Base-by-base conservation (phyloP, 2,888 invertebrate species). In the Trissoscelio sp. region DNA sequence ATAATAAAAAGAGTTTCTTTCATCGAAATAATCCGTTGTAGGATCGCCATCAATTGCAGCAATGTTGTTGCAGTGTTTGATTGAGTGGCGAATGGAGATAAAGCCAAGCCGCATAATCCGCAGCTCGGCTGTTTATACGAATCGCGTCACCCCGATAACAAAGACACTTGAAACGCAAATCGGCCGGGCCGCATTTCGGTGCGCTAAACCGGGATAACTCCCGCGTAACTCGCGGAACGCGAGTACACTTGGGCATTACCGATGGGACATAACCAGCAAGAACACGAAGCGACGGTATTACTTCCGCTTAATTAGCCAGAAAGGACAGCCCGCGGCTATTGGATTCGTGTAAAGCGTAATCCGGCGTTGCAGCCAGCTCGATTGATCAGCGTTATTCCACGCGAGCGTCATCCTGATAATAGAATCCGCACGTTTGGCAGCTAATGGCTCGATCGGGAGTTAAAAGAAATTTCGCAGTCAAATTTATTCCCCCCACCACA, bases 281-380 rank as follows among this genome's bases (percentile, higher is more conserved):
- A 84, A 83, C 75, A 79, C 66, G 83, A 77, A 73, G 57, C 48
- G 83, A 79, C 77, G 39, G 84, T 85, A 87, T 87, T 87, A 87
- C 83, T 86, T 87, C 85, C 86, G 84, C 84, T 88, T 88, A 88
- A 88, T 88, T 88, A 88, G 87, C 83, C 83, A 85, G 86, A 81
- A 83, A 83, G 83, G 78, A 72, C 69, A 81, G 67, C 14, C 69
- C 28, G 77, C 22, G 67, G 80, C 82, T 51, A 84, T 86, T 84
- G 84, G 83, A 86, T 83, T 75, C 86, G 83, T 85, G 86, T 87
- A 85, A 84, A 86, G 79, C 83, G 85, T 85, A 87, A 87, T 87
- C 85, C 85, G 82, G 82, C 85, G 83, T 82, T n/a, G 81, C 83
- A 85, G 84, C 83, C 83, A 81, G 81, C 80, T 51, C 73, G 67